Conservation (phyloP, 2,797 vertebrate genomes). For the Onychomys leucogaster region DNA sequence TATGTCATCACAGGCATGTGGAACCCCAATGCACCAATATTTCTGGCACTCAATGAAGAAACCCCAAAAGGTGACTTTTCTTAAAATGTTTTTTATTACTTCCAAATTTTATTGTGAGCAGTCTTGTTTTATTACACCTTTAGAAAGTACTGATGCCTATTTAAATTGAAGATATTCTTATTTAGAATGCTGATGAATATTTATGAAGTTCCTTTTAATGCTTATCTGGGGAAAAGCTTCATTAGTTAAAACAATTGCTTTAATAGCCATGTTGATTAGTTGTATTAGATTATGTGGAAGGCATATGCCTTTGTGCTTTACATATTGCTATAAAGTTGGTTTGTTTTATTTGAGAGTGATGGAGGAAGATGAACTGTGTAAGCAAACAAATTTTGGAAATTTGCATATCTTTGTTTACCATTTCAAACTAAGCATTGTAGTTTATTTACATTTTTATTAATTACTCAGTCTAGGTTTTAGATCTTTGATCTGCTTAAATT, state of each 20-base stretch:
- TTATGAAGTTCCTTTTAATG: conserved; percentile 10
- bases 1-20: conserved; percentile 97
- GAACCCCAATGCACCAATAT: conserved; percentile 94
- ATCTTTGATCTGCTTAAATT: neutral
- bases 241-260: neutral
- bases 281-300: conserved; percentile 33
- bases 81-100: conserved; percentile 66
- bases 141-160: neutral
- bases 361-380: conserved; percentile 47
- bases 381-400: conserved; percentile 4
- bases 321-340: neutral
- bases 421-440: neutral
- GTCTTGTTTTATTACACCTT: conserved; percentile 20
- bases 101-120: conserved; percentile 35
- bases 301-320: conserved; percentile 31
- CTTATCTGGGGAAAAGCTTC: neutral
- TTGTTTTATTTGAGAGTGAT: conserved; percentile 11
- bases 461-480: conserved; percentile 25
- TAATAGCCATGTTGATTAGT: conserved; percentile 11
- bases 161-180: conserved; percentile 61
- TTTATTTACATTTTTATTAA: conserved; percentile 5
- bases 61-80: conserved; percentile 95
- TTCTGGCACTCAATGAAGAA: conserved; percentile 96
- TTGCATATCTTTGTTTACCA: neutral
- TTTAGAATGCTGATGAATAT: conserved; percentile 18